Evolutionary conservation across 2,113 vertebrate genomes (phyloP).

Genomic region (Erinaceus europaeus): DNA sequence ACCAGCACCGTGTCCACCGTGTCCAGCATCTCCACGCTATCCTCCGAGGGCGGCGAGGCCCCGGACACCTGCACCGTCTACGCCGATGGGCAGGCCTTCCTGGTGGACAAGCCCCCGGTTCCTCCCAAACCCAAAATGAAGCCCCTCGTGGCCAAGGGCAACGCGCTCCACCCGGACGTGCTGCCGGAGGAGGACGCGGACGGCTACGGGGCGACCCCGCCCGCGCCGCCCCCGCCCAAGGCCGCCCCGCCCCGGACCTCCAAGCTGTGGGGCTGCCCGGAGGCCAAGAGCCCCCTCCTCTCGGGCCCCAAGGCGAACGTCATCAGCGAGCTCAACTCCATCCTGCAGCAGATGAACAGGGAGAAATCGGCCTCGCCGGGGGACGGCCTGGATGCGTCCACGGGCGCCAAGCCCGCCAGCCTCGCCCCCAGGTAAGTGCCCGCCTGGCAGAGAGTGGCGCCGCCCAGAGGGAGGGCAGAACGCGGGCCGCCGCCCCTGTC

Average conservation of each 20-base stretch:
- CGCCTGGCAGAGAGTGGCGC: neutral
- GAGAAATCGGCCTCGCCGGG: constrained; percentile 91
- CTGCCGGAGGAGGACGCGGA: constrained; percentile 92
- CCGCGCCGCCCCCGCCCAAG: constrained; percentile 88
- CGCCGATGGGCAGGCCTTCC: constrained; percentile 92
- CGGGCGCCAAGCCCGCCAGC: constrained; percentile 85
- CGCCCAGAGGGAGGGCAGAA: neutral
- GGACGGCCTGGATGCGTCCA: constrained; percentile 89
- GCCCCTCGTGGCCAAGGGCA: constrained; percentile 92
- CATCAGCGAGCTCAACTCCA: constrained; percentile 96
- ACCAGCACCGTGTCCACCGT: constrained; percentile 97
- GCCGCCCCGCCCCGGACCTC: constrained; percentile 91
- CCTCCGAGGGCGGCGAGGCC: constrained; percentile 94
- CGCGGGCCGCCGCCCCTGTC: no score
- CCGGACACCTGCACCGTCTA: constrained; percentile 94
- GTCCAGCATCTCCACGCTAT: constrained; percentile 96
- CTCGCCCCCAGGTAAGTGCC: constrained; percentile 91
- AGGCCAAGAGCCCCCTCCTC: constrained; percentile 90
- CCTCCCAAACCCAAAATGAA: constrained; percentile 98
- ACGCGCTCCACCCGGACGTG: constrained; percentile 91
- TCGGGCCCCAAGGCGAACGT: constrained; percentile 95
- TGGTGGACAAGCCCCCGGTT: constrained; percentile 95
- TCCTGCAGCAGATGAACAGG: constrained; percentile 97
- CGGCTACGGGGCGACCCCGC: constrained; percentile 88
- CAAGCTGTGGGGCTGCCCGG: constrained; percentile 92